These are phyloP conservation scores for Saxidomus purpurata DNA, from an alignment of 1,140 invertebrate genomes.

Conservation along the genomic window DNA sequence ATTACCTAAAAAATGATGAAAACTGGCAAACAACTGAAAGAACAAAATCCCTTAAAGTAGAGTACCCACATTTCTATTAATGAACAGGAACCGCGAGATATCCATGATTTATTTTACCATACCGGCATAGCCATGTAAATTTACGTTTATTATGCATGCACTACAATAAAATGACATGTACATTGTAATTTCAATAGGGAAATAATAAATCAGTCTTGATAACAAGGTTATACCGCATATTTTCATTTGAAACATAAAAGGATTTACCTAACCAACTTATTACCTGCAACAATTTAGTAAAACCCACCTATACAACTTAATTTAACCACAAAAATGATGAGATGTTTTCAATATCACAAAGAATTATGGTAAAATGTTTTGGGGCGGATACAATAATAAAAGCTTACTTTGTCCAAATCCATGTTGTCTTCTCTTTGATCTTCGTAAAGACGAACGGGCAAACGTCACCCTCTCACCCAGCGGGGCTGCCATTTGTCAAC, in stretches of 20 bases:
- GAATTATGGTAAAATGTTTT: background rate
- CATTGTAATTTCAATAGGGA: background rate
- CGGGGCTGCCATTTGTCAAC: conserved; percentile 60
- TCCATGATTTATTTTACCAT: too few species aligned
- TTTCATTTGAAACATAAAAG: too few species aligned
- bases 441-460: conserved; percentile 67
- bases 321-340: background rate
- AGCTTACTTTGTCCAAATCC: conserved; percentile 73
- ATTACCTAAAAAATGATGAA: too few species aligned
- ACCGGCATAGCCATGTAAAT: too few species aligned
- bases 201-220: background rate
- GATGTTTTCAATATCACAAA: background rate
- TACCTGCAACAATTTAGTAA: background rate
- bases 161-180: too few species aligned
- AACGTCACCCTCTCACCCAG: conserved; percentile 39
- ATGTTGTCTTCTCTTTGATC: conserved; percentile 68
- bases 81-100: too few species aligned
- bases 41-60: too few species aligned
- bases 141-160: too few species aligned
- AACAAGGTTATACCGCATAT: background rate
- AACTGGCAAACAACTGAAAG: too few species aligned
- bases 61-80: too few species aligned
- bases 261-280: background rate
- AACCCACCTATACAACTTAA: background rate
- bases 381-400: background rate